Conservation (phyloP, 2,888 invertebrate species). For the Scaptomyza tumidula region DNA sequence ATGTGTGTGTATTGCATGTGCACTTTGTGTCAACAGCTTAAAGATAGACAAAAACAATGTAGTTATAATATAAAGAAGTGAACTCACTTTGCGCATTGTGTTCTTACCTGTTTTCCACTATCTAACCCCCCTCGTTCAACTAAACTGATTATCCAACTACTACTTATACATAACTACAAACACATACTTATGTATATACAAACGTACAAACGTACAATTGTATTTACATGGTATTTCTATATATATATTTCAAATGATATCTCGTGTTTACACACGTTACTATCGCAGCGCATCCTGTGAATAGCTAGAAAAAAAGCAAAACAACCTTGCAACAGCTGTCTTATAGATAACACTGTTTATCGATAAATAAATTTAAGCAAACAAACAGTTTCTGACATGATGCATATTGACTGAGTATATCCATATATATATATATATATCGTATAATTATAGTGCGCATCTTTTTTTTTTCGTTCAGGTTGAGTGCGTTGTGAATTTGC, state of each 20-base stretch:
- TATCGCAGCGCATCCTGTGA: constrained; percentile 14
- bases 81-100: constrained; percentile 36
- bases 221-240: not conserved
- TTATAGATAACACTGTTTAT: constrained; percentile 15
- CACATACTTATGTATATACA: constrained; percentile 1
- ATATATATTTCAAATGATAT: constrained; percentile 24
- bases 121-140: constrained; percentile 4
- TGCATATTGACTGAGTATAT: not conserved
- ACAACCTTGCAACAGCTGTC: constrained; percentile 34
- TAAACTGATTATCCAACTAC: constrained; percentile 39
- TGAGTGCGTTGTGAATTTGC: constrained; percentile 16
- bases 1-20: constrained; percentile 3
- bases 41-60: constrained; percentile 3
- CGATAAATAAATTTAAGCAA: constrained; percentile 15
- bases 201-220: too few relatives aligned
- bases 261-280: constrained; percentile 41
- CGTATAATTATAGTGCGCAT: not conserved
- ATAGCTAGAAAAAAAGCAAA: constrained; percentile 1
- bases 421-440: too few relatives aligned
- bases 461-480: constrained; percentile 11
- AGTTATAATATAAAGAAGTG: not conserved
- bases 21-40: constrained; percentile 16
- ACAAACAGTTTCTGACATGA: constrained; percentile 24
- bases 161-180: constrained; percentile 24
- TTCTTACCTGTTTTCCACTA: not conserved